Conservation (phyloP, 2,888 invertebrate genomes). For the Artemia sinica region DNA sequence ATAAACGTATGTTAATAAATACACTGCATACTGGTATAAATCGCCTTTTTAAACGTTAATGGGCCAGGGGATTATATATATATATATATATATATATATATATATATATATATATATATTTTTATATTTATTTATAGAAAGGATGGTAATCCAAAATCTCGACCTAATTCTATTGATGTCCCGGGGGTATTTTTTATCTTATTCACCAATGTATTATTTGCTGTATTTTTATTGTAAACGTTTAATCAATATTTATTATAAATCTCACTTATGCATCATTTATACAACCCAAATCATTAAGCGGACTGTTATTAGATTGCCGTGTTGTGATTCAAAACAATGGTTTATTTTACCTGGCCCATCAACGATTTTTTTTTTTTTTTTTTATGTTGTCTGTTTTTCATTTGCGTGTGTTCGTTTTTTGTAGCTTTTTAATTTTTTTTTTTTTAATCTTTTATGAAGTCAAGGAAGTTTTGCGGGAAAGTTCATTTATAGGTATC, state of each 20-base stretch:
- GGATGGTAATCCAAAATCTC: too few species aligned
- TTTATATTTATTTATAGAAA: too few species aligned
- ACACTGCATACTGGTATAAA: background rate
- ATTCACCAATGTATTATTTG: background rate
- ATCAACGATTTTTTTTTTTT: slow-evolving; percentile 18
- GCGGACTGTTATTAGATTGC: background rate
- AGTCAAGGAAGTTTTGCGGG: too few species aligned
- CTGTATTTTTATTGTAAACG: background rate
- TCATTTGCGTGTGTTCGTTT: background rate
- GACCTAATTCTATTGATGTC: background rate
- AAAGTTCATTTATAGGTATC: too few species aligned
- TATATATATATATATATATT: too few species aligned
- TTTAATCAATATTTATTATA: too few species aligned
- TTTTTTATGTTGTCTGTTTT: slow-evolving; percentile 19
- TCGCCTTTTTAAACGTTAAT: too few species aligned
- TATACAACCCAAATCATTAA: background rate
- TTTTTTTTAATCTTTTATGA: too few species aligned
- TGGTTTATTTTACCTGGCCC: background rate
- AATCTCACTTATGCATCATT: background rate
- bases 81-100: too few species aligned
- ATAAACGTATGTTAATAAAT: too few species aligned
- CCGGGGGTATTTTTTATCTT: background rate
- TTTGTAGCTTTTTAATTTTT: too few species aligned
- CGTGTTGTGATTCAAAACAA: background rate
- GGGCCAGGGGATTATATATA: too few species aligned